Evolutionary conservation across 2,888 invertebrate species (phyloP).

Genomic region (Erpobdella octoculata): DNA sequence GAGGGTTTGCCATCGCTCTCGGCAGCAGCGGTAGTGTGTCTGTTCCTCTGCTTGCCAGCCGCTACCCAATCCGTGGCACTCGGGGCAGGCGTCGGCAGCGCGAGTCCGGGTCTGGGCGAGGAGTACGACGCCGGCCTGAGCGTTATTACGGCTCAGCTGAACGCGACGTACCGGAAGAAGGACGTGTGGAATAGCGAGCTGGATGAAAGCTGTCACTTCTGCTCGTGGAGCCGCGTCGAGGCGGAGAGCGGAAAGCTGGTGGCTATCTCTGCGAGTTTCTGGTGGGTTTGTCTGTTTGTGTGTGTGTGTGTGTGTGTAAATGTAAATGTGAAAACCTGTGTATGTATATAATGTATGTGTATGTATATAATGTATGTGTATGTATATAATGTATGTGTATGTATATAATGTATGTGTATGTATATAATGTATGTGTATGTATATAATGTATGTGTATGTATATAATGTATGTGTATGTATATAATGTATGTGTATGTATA

Average conservation of each 20-base stretch:
- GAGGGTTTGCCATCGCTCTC: no score
- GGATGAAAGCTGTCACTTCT: neutral
- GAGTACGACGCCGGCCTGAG: neutral
- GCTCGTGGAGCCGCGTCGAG: neutral
- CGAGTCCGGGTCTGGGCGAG: neutral
- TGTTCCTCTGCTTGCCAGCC: neutral
- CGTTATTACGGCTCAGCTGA: neutral
- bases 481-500: no score
- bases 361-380: no score
- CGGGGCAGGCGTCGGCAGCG: neutral
- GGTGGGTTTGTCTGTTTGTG: neutral
- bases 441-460: no score
- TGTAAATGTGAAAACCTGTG: no score
- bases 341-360: no score
- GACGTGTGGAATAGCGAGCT: neutral
- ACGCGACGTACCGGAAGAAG: constrained; percentile 5
- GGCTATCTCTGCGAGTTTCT: neutral
- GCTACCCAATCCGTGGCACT: neutral
- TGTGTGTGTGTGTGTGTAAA: no score
- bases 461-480: no score
- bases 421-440: no score
- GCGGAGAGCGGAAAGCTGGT: constrained; percentile 1
- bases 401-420: no score
- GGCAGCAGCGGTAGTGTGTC: no score
- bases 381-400: no score